Evolutionary conservation across 2,888 invertebrate genomes (phyloP), one percentile per base, ranked within the genome.

Genomic region (Omphaloscelis lunosa): DNA sequence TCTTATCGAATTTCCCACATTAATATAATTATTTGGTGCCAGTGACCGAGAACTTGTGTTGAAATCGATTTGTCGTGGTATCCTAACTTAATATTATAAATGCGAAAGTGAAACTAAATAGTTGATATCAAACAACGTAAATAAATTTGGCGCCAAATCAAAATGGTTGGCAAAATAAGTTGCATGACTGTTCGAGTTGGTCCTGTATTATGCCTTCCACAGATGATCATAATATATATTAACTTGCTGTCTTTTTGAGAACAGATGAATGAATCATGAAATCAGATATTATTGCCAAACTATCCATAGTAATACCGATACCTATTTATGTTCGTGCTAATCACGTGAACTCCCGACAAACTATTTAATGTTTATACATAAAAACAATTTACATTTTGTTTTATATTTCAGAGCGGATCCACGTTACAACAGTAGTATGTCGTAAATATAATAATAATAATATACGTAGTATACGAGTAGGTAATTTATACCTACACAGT

Each of bases 361-460:
- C 5, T 51, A 20, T 51, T 41, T 41, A 17, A 39, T 8, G 15
- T 8, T 17, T 17, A 4, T 23, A 34, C 8, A 17, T 17, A 17
- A 45, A 66, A 48, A 23, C 15, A 67, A 9, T 23, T 9, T 29
- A 29, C 8, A 34, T 51, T 45, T 45, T 51, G 0, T n/a, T n/a
- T 34, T 45, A 41, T 5, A 61, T 2, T 45, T 2, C 6, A 4
- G 41, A 65, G 58, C 45, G 9, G 1, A 41, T 15, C 61, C 70
- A 9, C n/a, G n/a, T 29, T 23, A 9, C 45, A 39, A 48, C 4
- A 58, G 12, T n/a, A 65, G 78, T 68, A 51, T 65, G 27, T 45
- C 23, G 7, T 58, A 27, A 61, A 61, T 61, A 66, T 72, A 66
- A 76, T 66, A 61, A 45, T 66, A 70, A 23, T 51, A n/a, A n/a